Base-by-base conservation (phyloP, 2,797 vertebrate genomes). In the Sitta carolinensis region DNA sequence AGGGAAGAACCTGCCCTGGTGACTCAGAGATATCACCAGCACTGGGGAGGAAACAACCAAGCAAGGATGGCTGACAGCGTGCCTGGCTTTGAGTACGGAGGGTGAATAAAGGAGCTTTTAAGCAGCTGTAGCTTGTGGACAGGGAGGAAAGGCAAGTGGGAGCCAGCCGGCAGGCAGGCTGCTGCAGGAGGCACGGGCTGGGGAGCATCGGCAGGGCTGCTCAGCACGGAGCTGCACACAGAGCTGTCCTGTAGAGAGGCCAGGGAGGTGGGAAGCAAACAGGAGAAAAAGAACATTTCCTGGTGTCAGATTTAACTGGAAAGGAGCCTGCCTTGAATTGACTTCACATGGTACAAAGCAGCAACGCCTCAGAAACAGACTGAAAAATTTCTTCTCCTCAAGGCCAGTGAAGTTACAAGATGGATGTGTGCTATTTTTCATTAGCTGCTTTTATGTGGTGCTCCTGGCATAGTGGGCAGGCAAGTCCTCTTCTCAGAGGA, bases 281-380 rank as follows among this genome's bases (percentile, higher is more conserved):
- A 19, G 91, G 84, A 81, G 93, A 96, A 96, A 96, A 95, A 67
- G 91, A 94, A 96, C 85, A 93, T 96, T 97, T 97, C 96, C 96
- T 95, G 93, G 90, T 96, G 97, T 96, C 95, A 81, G 87, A 90
- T 95, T 95, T 89, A 95, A 78, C 86, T 97, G 97, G 97, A 97
- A 96, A 92, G 88, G 70, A 96, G 95, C 96, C 94, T 87, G 85
- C 66, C 51, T 95, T 87, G 94, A 96, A 97, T 78, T 97, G 95
- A 93, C 95, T 94, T 97, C 96, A 96, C 92, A 92, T 95, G 97
- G 94, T 77, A 95, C 34, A 47, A 40, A 90, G 91, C 83, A 93
- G 90, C 45, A 73, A 85, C 0, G 5, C 74, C 64, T 91, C 25
- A 6, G 75, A 89, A 96, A 93, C 81, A 75, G 85, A 78, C 10